These are phyloP conservation scores for Podotricha telesiphe DNA, from an alignment of 2,888 invertebrate genomes.

Conservation along the genomic window DNA sequence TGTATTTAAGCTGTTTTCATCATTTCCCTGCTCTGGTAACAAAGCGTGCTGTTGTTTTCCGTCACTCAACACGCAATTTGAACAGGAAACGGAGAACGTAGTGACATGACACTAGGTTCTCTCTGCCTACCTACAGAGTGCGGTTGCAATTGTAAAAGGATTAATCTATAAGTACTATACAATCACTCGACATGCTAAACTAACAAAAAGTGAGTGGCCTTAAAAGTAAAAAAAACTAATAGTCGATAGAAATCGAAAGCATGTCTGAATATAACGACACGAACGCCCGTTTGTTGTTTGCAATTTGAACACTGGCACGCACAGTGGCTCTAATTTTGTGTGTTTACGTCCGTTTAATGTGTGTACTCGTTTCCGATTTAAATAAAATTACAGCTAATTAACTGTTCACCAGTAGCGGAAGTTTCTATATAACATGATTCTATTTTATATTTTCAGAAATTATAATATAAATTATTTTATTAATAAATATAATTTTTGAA, in stretches of 20 bases:
- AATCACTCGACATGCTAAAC: conserved; percentile 26
- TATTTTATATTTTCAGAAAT: no score
- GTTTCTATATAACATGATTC: no score
- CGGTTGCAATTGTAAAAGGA: background rate
- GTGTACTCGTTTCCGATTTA: conserved; percentile 4
- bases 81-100: no score
- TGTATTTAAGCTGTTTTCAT: no score
- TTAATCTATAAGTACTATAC: conserved; percentile 1
- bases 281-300: conserved; percentile 33
- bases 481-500: no score
- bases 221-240: conserved; percentile 39
- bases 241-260: conserved; percentile 48
- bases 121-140: no score
- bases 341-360: conserved; percentile 18
- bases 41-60: no score
- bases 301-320: conserved; percentile 25
- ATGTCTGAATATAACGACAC: conserved; percentile 47
- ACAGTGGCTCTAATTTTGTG: background rate
- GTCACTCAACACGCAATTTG: no score
- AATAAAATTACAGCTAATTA: conserved; percentile 10
- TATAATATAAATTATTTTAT: no score
- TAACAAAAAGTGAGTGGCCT: conserved; percentile 41
- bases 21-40: no score
- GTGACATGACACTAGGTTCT: no score
- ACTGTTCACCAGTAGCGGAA: no score